Evolutionary conservation across 1,140 invertebrate species (phyloP), one percentile per base, ranked within the genome.

Genomic region (Onthophagus taurus): DNA sequence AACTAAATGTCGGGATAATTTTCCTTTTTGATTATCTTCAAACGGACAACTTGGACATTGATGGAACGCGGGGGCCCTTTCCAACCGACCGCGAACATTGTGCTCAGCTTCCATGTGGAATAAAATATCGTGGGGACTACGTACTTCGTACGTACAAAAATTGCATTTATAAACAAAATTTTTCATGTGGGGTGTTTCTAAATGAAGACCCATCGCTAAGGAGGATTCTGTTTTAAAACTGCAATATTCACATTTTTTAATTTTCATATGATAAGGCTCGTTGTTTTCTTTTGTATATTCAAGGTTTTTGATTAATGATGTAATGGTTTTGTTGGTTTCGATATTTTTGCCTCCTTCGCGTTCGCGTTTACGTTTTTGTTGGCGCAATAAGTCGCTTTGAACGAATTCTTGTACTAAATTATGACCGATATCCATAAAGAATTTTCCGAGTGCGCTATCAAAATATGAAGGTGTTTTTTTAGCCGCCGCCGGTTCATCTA

Each of bases 31-130:
- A 60, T 91, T 92, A 55, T 93, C 89, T 63, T 96, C 92, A 59
- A 93, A 96, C 1, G 88, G 83, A 72, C 93, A 97, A 58, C 91
- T 87, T 0, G 87, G 80, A 65, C 92, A 97, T 55, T 94, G 88
- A 66, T 92, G 91, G 60, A 86, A 87, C 0, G 85, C 79, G 21
- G 85, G 80, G 6, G 89, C 87, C 42, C 85, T 74, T 53, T 93
- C 88, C 26, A 95, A 66, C 47, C 83, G 76, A 8, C 85, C 87
- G 34, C 31, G 24, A 8, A 86, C 80, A 51, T 82, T 83, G 63
- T 97, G 92, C 54, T 88, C 78, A 0, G 80, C 79, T 57, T 93
- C 84, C 85, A 94, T 91, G 55, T 97, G 93, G 58, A 80, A 88
- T 4, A 92, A 68, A 49, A 95, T 94, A 59, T 89, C 85, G 52